phyloP scores from a whole-genome alignment of 2,797 vertebrate species.

The Hemitrygon akajei region DNA sequence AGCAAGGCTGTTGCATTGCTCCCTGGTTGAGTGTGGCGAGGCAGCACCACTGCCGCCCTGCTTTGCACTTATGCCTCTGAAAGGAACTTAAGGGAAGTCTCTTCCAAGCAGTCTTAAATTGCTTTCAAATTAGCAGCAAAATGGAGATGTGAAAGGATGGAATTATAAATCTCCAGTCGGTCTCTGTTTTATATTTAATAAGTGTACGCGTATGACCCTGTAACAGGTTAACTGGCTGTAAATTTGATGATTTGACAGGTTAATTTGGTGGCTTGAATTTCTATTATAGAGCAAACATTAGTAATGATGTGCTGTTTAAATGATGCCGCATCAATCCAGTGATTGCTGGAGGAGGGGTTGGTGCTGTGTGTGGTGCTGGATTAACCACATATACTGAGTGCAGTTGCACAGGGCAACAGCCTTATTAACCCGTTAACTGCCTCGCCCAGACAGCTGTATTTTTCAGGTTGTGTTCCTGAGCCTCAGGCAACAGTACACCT shows the following conservation, averaged over 20 bases:
- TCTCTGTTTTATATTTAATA: conserved; percentile 21
- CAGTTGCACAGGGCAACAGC: not conserved
- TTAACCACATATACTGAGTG: not conserved
- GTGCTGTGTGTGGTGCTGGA: not conserved
- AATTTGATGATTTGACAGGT: conserved; percentile 29
- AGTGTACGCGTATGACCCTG: not conserved
- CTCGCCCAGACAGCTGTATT: not conserved
- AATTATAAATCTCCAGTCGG: not conserved
- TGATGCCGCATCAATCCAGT: conserved; percentile 6
- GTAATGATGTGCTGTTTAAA: conserved; percentile 22
- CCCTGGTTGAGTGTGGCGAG: not conserved
- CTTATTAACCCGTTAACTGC: not conserved
- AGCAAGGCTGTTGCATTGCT: too few species aligned
- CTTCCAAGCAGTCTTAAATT: not conserved
- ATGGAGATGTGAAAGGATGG: not conserved
- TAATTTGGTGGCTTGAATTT: conserved; percentile 25
- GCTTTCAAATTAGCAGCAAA: not conserved
- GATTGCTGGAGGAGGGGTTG: not conserved
- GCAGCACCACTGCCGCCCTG: not conserved
- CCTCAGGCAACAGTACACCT: not conserved
- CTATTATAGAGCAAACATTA: conserved; percentile 30
- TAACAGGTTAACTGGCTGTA: conserved; percentile 34
- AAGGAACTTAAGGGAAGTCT: not conserved
- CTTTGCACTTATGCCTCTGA: too few species aligned
- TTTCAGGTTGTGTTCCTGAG: not conserved